phyloP scores from a whole-genome alignment of 1,140 invertebrate species.

The Dreissena polymorpha region DNA sequence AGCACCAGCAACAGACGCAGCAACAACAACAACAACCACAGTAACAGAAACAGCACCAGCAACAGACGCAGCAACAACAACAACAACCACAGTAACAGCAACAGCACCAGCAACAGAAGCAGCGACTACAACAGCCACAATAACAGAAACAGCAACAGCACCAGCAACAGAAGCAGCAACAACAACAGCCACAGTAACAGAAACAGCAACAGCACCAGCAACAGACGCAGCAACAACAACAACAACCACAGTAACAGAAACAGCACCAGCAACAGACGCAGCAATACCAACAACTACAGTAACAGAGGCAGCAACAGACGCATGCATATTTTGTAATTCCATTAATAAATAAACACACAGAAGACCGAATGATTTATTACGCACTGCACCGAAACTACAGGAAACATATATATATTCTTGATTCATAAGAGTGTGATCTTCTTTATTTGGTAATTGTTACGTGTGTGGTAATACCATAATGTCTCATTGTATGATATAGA shows the following conservation, averaged over 20 bases:
- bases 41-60: conserved; percentile 12
- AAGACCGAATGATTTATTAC: too few species aligned
- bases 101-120: conserved; percentile 9
- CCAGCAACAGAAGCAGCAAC: conserved; percentile 7
- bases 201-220: conserved; percentile 3
- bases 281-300: neutral
- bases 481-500: too few species aligned
- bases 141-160: conserved; percentile 26
- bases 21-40: neutral
- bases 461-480: too few species aligned
- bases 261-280: neutral
- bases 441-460: too few species aligned
- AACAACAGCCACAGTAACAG: conserved; percentile 5
- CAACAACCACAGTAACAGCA: conserved; percentile 28
- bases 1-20: neutral
- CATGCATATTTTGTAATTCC: too few species aligned
- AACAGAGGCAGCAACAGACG: neutral
- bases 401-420: too few species aligned
- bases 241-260: neutral
- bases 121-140: conserved; percentile 9
- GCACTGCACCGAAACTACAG: too few species aligned
- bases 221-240: neutral
- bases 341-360: too few species aligned
- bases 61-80: conserved; percentile 36
- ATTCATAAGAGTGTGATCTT: too few species aligned